Evolutionary conservation across 2,888 invertebrate species (phyloP).

Genomic region (Hirtodrosophila confusa): DNA sequence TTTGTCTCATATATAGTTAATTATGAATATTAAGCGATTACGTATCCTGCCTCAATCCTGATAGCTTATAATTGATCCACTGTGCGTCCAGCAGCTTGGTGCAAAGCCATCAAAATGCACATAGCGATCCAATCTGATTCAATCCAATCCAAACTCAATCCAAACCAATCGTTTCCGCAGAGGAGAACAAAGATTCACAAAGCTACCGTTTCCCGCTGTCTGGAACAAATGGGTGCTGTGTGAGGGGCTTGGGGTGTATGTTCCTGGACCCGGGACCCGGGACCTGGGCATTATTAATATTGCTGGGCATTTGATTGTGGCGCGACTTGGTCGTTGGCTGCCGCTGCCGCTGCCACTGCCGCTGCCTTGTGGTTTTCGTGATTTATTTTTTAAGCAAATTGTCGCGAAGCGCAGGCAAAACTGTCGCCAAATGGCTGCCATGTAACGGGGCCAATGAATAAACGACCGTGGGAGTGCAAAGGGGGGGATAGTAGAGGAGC

Average conservation of each 20-base stretch:
- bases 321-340: slow-evolving; percentile 52
- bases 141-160: too few species aligned
- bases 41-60: too few species aligned
- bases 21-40: too few species aligned
- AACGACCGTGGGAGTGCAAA: slow-evolving; percentile 56
- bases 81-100: slow-evolving; percentile 23
- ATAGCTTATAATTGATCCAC: slow-evolving; percentile 8
- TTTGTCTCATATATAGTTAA: too few species aligned
- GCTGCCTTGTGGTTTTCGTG: slow-evolving; percentile 74
- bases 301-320: slow-evolving; percentile 64
- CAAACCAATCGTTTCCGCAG: slow-evolving; percentile 2
- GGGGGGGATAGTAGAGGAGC: background rate
- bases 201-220: slow-evolving; percentile 37
- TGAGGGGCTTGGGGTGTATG: background rate
- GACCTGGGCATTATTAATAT: slow-evolving; percentile 61
- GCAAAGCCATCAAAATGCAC: slow-evolving; percentile 9
- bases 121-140: background rate
- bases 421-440: slow-evolving; percentile 78
- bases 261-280: slow-evolving; percentile 1
- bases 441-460: slow-evolving; percentile 75
- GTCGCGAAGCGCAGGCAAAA: slow-evolving; percentile 71
- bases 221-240: slow-evolving; percentile 23
- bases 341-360: slow-evolving; percentile 1
- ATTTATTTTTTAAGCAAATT: slow-evolving; percentile 82
- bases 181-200: slow-evolving; percentile 19